These are phyloP conservation scores for Anser brachyrhynchus DNA, from an alignment of 2,113 vertebrate species.

Conservation along the genomic window DNA sequence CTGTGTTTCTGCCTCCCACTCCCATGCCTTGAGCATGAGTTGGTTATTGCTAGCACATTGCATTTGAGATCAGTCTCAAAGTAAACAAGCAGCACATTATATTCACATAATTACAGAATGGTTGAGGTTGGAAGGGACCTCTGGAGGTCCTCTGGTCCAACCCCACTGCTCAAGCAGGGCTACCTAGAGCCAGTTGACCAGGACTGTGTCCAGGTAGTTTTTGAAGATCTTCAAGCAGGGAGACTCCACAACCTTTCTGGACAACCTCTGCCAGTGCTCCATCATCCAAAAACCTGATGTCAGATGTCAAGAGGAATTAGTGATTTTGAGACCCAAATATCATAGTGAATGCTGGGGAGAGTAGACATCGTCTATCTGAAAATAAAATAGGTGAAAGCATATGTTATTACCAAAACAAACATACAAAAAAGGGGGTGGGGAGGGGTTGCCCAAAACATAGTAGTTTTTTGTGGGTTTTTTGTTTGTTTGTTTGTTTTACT, in stretches of 20 bases:
- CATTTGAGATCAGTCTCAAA: neutral
- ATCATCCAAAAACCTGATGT: too few relatives aligned
- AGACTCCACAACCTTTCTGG: too few relatives aligned
- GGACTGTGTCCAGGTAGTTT: too few relatives aligned
- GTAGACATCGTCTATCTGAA: neutral
- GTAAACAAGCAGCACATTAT: neutral
- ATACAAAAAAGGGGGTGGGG: accelerated
- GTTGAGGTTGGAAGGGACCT: too few relatives aligned
- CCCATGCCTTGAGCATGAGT: accelerated
- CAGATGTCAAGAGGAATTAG: neutral
- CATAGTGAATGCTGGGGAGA: too few relatives aligned
- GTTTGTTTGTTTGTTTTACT: neutral
- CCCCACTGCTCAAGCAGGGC: too few relatives aligned
- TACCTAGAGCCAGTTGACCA: too few relatives aligned
- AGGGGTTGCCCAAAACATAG: neutral
- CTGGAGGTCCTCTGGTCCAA: too few relatives aligned
- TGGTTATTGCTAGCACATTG: neutral
- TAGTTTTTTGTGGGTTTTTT: neutral
- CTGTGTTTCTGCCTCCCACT: neutral
- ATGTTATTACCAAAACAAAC: neutral
- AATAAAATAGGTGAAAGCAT: neutral
- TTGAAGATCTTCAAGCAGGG: too few relatives aligned
- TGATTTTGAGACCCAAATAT: neutral
- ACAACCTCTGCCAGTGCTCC: too few relatives aligned
- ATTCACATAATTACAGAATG: neutral